Conservation (phyloP, 2,113 vertebrate genomes). For the Leiothrix lutea region DNA sequence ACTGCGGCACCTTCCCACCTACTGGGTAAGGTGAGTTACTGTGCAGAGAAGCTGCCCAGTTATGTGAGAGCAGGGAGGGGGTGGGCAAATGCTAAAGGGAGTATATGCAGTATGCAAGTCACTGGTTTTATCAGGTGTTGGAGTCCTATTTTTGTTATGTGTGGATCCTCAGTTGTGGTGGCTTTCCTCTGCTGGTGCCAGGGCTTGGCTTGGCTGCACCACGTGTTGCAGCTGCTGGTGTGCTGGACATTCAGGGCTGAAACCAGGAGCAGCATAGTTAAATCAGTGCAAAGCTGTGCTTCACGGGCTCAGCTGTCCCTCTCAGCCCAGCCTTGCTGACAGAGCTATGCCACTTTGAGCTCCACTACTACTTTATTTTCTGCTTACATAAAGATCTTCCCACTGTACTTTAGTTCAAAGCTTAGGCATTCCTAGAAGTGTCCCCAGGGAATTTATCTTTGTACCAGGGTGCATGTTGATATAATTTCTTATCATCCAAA, state of each 20-base stretch:
- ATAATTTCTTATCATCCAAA: neutral
- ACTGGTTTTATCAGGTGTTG: neutral
- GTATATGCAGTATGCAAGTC: neutral
- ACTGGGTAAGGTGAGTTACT: rapidly evolving
- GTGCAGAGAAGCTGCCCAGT: neutral
- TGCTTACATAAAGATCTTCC: neutral
- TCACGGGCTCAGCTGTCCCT: neutral
- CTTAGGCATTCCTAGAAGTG: neutral
- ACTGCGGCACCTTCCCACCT: neutral
- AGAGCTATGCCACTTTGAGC: neutral
- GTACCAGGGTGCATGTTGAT: neutral
- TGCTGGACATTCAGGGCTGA: neutral
- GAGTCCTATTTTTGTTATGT: neutral
- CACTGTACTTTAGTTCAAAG: neutral
- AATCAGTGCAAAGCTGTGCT: rapidly evolving
- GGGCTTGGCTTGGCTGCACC: neutral
- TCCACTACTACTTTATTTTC: neutral
- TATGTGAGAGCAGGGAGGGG: neutral
- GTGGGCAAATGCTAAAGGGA: neutral
- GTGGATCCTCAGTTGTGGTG: neutral
- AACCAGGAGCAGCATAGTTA: neutral
- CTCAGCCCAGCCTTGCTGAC: neutral
- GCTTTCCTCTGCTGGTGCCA: neutral
- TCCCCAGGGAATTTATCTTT: neutral
- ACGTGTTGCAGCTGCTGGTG: rapidly evolving